Evolutionary conservation across 2,113 vertebrate genomes (phyloP).

Genomic region (Lepus europaeus): DNA sequence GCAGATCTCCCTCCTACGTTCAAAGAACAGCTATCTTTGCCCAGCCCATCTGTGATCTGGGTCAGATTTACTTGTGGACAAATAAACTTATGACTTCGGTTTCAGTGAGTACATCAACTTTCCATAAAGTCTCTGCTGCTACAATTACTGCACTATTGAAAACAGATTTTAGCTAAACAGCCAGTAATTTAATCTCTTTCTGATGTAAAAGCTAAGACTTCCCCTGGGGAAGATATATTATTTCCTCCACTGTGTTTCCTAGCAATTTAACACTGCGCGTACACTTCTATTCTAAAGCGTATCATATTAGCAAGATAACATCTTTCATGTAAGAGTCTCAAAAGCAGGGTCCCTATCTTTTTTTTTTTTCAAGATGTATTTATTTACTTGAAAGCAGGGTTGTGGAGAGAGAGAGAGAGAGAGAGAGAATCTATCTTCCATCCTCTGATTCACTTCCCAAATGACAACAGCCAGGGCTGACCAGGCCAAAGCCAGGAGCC

Average conservation of each 20-base stretch:
- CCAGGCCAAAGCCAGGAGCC: no score
- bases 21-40: neutral
- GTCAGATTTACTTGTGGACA: neutral
- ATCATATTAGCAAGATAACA: neutral
- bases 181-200: neutral
- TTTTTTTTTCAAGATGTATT: no score
- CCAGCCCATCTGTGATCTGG: neutral
- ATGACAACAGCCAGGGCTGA: no score
- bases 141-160: neutral
- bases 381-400: no score
- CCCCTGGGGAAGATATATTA: neutral
- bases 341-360: neutral
- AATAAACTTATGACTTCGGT: neutral
- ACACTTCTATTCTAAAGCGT: neutral
- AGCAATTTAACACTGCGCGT: neutral
- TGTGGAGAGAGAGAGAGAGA: no score
- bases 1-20: neutral
- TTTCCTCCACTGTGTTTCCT: neutral
- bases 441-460: no score
- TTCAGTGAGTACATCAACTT: neutral
- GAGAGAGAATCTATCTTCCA: no score
- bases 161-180: neutral
- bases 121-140: constrained; percentile 1
- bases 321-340: neutral
- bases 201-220: neutral